phyloP scores from a whole-genome alignment of 2,888 invertebrate species.

The Emmelina monodactyla region DNA sequence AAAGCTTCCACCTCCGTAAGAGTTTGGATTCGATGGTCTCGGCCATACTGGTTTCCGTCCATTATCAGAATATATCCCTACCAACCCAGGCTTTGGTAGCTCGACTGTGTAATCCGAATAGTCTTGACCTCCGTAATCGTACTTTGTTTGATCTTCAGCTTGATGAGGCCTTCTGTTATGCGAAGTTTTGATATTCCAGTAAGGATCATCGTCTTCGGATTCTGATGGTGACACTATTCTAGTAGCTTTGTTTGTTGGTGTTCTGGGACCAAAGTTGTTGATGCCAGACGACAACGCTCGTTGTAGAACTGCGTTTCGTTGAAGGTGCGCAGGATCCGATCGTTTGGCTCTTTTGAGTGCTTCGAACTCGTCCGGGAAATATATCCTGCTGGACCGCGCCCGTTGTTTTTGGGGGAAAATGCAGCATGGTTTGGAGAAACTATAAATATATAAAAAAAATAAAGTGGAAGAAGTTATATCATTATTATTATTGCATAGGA shows the following conservation, averaged over 20 bases:
- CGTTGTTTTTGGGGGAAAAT: conserved; percentile 15
- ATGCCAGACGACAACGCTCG: conserved; percentile 23
- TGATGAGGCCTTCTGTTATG: conserved; percentile 19
- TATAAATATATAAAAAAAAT: too few relatives aligned
- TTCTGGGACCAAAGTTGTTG: conserved; percentile 19
- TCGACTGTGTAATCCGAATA: conserved; percentile 41
- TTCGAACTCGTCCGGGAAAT: conserved; percentile 21
- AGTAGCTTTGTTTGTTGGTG: conserved; percentile 17
- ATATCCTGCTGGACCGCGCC: too few relatives aligned
- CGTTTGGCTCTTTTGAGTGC: conserved; percentile 23
- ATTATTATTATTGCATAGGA: too few relatives aligned
- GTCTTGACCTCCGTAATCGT: conserved; percentile 27
- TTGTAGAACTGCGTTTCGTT: conserved; percentile 33
- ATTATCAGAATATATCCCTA: conserved; percentile 44
- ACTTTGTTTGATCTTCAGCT: conserved; percentile 16
- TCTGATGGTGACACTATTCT: conserved; percentile 28
- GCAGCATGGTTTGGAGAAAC: too few relatives aligned
- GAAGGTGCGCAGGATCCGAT: conserved; percentile 27
- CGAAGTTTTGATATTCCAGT: conserved; percentile 53
- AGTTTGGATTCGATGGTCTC: conserved; percentile 20
- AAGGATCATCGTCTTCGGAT: conserved; percentile 41
- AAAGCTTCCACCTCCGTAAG: conserved; percentile 21
- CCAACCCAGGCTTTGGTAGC: conserved; percentile 44
- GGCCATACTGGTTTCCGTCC: conserved; percentile 24
- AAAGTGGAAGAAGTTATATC: too few relatives aligned